Evolutionary conservation across 2,113 vertebrate species (phyloP), one percentile per base, ranked within the genome.

Genomic region (Stigmatopora nigra): DNA sequence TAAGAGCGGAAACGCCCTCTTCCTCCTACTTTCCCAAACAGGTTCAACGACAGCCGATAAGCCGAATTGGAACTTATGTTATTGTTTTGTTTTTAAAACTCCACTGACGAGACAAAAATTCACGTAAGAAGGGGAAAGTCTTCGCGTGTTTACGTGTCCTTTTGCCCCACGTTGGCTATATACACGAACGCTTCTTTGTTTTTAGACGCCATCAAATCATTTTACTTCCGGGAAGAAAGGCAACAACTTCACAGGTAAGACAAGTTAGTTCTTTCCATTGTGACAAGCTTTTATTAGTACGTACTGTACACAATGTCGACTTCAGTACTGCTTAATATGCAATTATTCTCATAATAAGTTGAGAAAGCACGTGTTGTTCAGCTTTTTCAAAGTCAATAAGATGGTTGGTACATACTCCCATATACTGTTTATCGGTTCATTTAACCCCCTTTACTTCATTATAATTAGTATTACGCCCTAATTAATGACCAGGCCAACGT

Each of bases 171-270:
- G 14, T 68, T 76, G 41, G 61, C 63, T 11, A 5, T 0, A 63
- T n/a, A n/a, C 12, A 19, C 8, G 38, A 5, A 17, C 4, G 6
- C 11, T 44, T 81, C 70, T 82, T 87, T 81, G 79, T 87, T 79
- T 75, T 67, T n/a, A 72, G 79, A 79, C 79, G 71, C 70, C 75
- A 56, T n/a, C n/a, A n/a, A n/a, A n/a, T n/a, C n/a, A n/a, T n/a
- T n/a, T n/a, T n/a, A 66, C 1, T 91, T 91, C 89, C 89, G 88
- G 84, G 31, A 8, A 38, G 16, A 51, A 36, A 7, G 8, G 38
- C 0, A 13, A 72, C 66, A 79, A 75, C 79, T 79, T 80, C 51
- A 63, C 81, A 46, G 57, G 57, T 59, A 59, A 59, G 16, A 51
- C 78, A 78, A 84, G 85, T 90, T 88, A 88, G 88, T 38, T 38